Evolutionary conservation across 2,113 vertebrate species (phyloP).

Genomic region (Stigmatopora nigra): DNA sequence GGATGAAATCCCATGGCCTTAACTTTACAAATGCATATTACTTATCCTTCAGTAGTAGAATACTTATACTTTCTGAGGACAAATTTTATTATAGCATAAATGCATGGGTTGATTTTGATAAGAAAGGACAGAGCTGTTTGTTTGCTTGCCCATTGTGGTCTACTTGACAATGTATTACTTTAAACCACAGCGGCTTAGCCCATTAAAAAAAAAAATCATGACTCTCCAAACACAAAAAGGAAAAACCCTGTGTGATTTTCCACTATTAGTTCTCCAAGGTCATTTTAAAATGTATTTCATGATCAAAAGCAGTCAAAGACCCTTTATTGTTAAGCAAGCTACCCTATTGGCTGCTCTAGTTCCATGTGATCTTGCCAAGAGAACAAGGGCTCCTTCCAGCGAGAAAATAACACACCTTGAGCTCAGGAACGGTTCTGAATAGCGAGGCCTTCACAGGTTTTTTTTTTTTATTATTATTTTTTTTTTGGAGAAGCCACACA

Average conservation of each 20-base stretch:
- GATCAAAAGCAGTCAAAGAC: slow-evolving; percentile 5
- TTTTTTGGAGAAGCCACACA: slow-evolving; percentile 1
- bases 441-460: slow-evolving; percentile 17
- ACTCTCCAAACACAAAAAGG: not conserved
- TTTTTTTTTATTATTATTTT: slow-evolving; percentile 10
- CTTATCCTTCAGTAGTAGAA: no score
- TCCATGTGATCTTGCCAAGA: slow-evolving; percentile 7
- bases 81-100: no score
- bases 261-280: slow-evolving; percentile 6
- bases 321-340: not conserved
- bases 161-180: not conserved
- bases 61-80: no score
- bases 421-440: slow-evolving; percentile 16
- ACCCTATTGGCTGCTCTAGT: slow-evolving; percentile 7
- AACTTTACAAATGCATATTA: no score
- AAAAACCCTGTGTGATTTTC: not conserved
- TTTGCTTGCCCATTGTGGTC: not conserved
- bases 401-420: slow-evolving; percentile 19
- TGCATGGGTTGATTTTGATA: not conserved
- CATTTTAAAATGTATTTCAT: slow-evolving; percentile 2
- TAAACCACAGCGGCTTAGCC: not conserved
- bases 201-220: not conserved
- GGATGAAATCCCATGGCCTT: no score
- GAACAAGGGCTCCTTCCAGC: not conserved
- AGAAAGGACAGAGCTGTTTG: not conserved